Percentiles rank a stretch among this genome's conserved stretches.
phyloP scores from a whole-genome alignment of 1,140 invertebrate species.

The Heliconius eleuchia region DNA sequence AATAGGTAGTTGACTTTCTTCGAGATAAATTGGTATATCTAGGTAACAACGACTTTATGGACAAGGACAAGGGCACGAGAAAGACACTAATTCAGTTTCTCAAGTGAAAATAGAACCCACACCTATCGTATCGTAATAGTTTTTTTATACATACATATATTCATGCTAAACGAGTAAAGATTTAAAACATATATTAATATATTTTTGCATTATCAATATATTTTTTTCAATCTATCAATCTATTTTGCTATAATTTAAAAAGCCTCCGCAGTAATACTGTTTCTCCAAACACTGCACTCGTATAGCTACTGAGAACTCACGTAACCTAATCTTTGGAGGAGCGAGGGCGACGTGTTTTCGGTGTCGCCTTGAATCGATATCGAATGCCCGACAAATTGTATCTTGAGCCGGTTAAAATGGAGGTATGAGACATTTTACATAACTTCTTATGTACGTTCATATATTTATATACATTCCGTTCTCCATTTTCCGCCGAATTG shows the following conservation, averaged over 20 bases:
- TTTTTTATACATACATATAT: too few species aligned
- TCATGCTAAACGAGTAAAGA: too few species aligned
- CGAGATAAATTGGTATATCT: background rate
- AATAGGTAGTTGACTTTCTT: background rate
- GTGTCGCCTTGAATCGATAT: slow-evolving; percentile 39
- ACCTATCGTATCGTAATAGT: too few species aligned
- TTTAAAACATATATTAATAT: too few species aligned
- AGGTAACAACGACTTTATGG: too few species aligned
- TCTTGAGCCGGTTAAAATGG: slow-evolving; percentile 24
- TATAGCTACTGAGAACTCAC: slow-evolving; percentile 11
- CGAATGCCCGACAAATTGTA: slow-evolving; percentile 25
- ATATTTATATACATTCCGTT: too few species aligned
- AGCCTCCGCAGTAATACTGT: background rate
- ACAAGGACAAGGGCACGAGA: background rate
- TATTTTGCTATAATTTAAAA: background rate
- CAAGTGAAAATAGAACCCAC: too few species aligned
- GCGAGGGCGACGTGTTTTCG: slow-evolving; percentile 35
- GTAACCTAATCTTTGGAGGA: slow-evolving; percentile 27
- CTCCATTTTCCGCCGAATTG: too few species aligned
- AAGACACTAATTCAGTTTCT: too few species aligned
- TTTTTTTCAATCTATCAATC: background rate
- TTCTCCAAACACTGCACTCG: background rate
- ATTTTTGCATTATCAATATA: too few species aligned
- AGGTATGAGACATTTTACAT: slow-evolving; percentile 12
- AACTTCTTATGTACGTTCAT: background rate